Evolutionary conservation across 2,113 vertebrate species (phyloP).

Genomic region (Cricetomys ansorgei): DNA sequence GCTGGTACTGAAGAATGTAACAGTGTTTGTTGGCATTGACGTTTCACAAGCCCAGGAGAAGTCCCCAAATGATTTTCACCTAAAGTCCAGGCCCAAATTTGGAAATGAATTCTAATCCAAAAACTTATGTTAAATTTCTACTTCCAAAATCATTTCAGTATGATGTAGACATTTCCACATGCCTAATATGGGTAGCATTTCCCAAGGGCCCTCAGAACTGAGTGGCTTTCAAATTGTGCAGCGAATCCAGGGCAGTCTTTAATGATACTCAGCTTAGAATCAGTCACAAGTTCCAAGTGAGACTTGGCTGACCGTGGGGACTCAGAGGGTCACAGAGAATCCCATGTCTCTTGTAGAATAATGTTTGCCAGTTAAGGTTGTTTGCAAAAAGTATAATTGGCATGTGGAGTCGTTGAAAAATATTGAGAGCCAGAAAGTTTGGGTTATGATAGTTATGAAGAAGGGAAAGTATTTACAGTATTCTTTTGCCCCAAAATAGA

Average conservation of each 20-base stretch:
- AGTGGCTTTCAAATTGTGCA: conserved; percentile 3
- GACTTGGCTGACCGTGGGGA: conserved; percentile 18
- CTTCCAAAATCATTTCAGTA: conserved; percentile 73
- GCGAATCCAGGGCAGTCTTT: background rate
- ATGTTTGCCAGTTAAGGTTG: conserved; percentile 46
- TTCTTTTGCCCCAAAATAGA: conserved; percentile 74
- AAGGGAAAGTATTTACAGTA: conserved; percentile 75
- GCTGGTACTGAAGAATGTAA: background rate
- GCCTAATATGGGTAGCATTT: conserved; percentile 61
- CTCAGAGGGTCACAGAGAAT: conserved; percentile 17
- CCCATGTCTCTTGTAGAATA: conserved; percentile 1
- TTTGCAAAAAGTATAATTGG: background rate
- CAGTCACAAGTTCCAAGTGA: background rate
- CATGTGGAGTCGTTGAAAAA: conserved; percentile 67
- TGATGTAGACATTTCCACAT: conserved; percentile 62
- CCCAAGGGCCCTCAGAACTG: background rate
- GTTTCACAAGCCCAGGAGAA: background rate
- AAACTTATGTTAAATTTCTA: conserved; percentile 63
- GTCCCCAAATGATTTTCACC: conserved; percentile 40
- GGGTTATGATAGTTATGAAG: conserved; percentile 70
- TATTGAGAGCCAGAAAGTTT: conserved; percentile 63
- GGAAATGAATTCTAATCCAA: conserved; percentile 72
- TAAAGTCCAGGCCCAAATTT: conserved; percentile 73
- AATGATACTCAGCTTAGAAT: background rate
- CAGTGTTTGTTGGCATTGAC: conserved; percentile 2